Evolutionary conservation across 2,797 vertebrate genomes (phyloP), one percentile per base, ranked within the genome.

Genomic region (Dromococcyx pavoninus): DNA sequence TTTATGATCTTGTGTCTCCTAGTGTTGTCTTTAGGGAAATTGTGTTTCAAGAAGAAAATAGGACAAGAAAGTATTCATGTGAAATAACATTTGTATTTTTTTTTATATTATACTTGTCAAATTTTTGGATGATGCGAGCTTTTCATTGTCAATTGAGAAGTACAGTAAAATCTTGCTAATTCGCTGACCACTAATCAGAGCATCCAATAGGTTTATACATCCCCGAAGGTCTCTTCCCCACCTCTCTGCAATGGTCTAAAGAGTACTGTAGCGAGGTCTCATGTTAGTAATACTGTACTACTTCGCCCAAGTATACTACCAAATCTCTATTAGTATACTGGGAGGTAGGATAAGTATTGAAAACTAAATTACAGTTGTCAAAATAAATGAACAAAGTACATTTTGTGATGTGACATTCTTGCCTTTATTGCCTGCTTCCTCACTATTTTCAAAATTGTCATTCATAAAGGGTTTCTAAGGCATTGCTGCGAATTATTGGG

Each of bases 151-250:
- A 61, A 73, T 65, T 91, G 88, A 89, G 86, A 95, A 93, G 85
- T 92, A 89, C 95, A 97, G 92, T 93, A 94, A 96, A 96, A 97
- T 94, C 86, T 95, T 96, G 91, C 95, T 96, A 96, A 93, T 96
- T 95, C 43, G 58, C 94, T 96, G 84, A 94, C 77, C 10, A 14
- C 93, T 91, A 69, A 95, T 91, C 88, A 77, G 86, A 91, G 67
- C 95, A 88, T 83, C 84, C 11, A 2, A 17, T 56, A 88, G 65
- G 83, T 91, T 80, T 70, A 58, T 57, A 24, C 37, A 9, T 83
- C 90, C 70, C 73, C 16, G 7, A 44, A 74, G 83, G 54, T 95
- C 93, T 92, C 66, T 87, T 93, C 50, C 89, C 86, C 92, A 85
- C 88, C 94, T 96, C 93, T 91, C 92, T 96, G 94, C 91, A 90